These are phyloP conservation scores for Chondrosia reniformis DNA, from an alignment of 37 sponge, comb jelly and placozoan genomes.

Conservation along the genomic window DNA sequence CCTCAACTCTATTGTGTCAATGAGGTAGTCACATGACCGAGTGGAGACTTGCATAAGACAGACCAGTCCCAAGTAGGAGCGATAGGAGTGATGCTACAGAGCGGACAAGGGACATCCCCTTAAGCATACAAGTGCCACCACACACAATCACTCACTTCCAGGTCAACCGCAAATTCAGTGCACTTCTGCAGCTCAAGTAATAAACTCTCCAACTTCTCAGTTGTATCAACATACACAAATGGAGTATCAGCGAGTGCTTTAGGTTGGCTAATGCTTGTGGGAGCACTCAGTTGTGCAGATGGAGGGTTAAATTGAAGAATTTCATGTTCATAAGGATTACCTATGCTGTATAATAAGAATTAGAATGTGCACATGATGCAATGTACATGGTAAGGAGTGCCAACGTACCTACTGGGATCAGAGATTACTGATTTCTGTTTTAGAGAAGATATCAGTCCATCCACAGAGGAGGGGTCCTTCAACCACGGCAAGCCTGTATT, in stretches of 20 bases:
- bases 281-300: slow-evolving; percentile 38
- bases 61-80: slow-evolving; percentile 81
- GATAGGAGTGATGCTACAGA: slow-evolving; percentile 78
- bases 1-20: slow-evolving; percentile 82
- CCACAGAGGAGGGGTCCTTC: too few species aligned
- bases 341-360: slow-evolving; percentile 5
- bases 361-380: too few species aligned
- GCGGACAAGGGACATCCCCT: slow-evolving; percentile 16
- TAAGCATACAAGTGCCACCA: too few species aligned
- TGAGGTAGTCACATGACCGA: slow-evolving; percentile 80
- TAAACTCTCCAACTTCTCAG: slow-evolving; percentile 60
- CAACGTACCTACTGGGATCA: too few species aligned
- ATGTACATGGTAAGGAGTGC: background rate
- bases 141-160: slow-evolving; percentile 70
- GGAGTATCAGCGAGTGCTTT: slow-evolving; percentile 69
- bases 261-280: slow-evolving; percentile 32
- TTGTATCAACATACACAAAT: slow-evolving; percentile 43
- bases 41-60: slow-evolving; percentile 97
- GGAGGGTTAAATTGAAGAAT: slow-evolving; percentile 36
- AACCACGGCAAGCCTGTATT: too few species aligned
- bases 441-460: background rate
- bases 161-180: slow-evolving; percentile 84
- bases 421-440: background rate
- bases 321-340: slow-evolving; percentile 71
- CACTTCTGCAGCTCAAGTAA: slow-evolving; percentile 35